Base-by-base conservation (phyloP, 1,140 invertebrate genomes). In the Hermetia illucens region DNA sequence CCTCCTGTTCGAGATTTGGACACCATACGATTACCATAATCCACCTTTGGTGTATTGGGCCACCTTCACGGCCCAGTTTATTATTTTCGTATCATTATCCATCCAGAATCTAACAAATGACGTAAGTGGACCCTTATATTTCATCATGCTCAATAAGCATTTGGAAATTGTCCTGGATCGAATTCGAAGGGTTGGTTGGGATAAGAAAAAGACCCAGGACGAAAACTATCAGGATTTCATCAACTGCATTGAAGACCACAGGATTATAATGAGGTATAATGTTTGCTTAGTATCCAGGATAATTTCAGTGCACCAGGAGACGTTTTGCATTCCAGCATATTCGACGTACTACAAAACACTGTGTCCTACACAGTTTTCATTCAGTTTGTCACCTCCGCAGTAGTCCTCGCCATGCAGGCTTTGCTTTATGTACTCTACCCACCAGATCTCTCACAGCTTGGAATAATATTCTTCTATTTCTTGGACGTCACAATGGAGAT, bases 361-460 rank as follows among this genome's bases (percentile, higher is more conserved):
- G 40, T 44, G 5, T 44, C 42, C n/a, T 8, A 22, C 15, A 40
- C 42, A 4, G 31, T 40, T 18, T 40, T 40, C 30, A 22, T 37
- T 12, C 42, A 44, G 16, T 37, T 44, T n/a, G 20, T 31, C 16
- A 33, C 40, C 15, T 36, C 42, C 8, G 42, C 27, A 5, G 37
- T 44, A 24, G 29, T 22, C 1, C 38, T 44, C 20, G 36, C 34
- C 29, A 13, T 44, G 13, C 32, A 38, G 17, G 34, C 34, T 12
- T 35, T 40, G 34, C 36, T 37, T 40, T 34, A 36, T 17, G 32
- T 40, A 15, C 30, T 38, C 9, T 40, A 40, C 30, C 29, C 25
- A 10, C 13, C 22, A 15, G 34, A 40, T 29, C 10, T 37, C n/a
- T 21, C 42, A 3, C 25, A 44, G 21, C 20, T 37, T n/a, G 18